Evolutionary conservation across 2,888 invertebrate species (phyloP).

Genomic region (Drosophila lutescens): DNA sequence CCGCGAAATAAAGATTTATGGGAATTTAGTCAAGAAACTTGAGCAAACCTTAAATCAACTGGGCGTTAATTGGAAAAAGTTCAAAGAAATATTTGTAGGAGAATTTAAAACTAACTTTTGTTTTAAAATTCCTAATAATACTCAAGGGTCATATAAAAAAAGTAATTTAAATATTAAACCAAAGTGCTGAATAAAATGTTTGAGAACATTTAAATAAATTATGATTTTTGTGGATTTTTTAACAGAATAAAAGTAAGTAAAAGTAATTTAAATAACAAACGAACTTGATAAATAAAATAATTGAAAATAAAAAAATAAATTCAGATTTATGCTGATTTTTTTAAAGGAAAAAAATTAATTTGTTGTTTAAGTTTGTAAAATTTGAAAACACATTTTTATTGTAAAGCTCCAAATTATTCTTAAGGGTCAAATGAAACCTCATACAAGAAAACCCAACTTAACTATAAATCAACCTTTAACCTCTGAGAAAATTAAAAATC

Average conservation of each 20-base stretch:
- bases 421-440: too few species aligned
- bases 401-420: too few species aligned
- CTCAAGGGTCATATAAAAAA: background rate
- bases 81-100: background rate
- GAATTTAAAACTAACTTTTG: background rate
- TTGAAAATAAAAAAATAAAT: too few species aligned
- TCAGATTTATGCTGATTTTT: too few species aligned
- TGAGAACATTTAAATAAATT: background rate
- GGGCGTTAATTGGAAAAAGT: constrained; percentile 7
- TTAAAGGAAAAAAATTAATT: too few species aligned
- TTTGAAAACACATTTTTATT: too few species aligned
- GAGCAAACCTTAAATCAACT: constrained; percentile 5
- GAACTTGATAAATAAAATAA: too few species aligned
- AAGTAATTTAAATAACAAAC: too few species aligned
- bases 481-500: background rate
- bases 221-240: background rate
- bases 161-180: background rate
- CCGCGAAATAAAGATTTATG: constrained; percentile 4
- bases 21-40: background rate
- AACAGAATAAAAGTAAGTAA: too few species aligned
- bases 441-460: too few species aligned
- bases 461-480: too few species aligned
- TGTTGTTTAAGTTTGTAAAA: too few species aligned
- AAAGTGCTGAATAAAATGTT: background rate
- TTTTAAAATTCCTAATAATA: background rate